phyloP scores from a whole-genome alignment of 2,888 invertebrate genomes.

The Rhaphigaster nebulosa region DNA sequence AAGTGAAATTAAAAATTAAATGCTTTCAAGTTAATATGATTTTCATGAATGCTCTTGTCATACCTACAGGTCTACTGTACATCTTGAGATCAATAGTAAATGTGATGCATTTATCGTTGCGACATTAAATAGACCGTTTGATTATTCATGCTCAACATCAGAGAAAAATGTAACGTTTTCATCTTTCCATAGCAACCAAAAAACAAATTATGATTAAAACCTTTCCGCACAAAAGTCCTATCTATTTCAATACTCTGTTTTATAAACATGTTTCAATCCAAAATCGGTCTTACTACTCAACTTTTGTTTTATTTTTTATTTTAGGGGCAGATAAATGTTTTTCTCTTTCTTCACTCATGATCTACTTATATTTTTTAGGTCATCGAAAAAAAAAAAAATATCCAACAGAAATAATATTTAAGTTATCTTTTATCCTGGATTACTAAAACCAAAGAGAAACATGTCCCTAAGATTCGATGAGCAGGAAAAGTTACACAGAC shows the following conservation, averaged over 20 bases:
- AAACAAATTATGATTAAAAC: too few relatives aligned
- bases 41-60: too few relatives aligned
- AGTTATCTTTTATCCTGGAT: not conserved
- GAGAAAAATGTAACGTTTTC: too few relatives aligned
- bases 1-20: too few relatives aligned
- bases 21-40: too few relatives aligned
- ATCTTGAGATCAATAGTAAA: too few relatives aligned
- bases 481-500: not conserved
- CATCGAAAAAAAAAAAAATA: slow-evolving; percentile 21
- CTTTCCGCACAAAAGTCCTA: not conserved
- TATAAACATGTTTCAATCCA: not conserved
- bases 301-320: not conserved
- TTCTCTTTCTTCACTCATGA: not conserved
- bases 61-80: too few relatives aligned
- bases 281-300: not conserved
- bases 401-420: not conserved
- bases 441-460: not conserved
- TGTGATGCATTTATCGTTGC: too few relatives aligned
- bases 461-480: not conserved
- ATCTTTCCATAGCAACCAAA: too few relatives aligned
- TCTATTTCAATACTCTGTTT: not conserved
- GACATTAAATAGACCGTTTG: too few relatives aligned
- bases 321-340: not conserved
- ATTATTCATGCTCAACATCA: too few relatives aligned
- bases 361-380: slow-evolving; percentile 39